Evolutionary conservation across 2,888 invertebrate species (phyloP).

Genomic region (Catocala sponsa): DNA sequence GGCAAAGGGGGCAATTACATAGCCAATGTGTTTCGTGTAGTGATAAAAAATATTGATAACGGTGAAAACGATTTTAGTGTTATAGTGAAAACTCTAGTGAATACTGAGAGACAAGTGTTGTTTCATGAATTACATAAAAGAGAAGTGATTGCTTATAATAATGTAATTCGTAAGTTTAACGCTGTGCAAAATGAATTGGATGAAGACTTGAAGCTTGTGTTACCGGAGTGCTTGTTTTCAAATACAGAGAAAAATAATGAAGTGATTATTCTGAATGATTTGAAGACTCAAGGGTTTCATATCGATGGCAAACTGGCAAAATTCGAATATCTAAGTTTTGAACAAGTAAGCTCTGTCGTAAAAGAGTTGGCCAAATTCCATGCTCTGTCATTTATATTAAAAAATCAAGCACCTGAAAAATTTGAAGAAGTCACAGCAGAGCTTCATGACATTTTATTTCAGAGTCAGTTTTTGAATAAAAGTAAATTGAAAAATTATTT

Average conservation of each 20-base stretch:
- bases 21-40: slow-evolving; percentile 76
- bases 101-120: slow-evolving; percentile 72
- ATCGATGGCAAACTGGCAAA: slow-evolving; percentile 61
- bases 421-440: slow-evolving; percentile 56
- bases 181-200: slow-evolving; percentile 61
- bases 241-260: slow-evolving; percentile 66
- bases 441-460: slow-evolving; percentile 71
- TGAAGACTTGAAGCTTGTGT: slow-evolving; percentile 54
- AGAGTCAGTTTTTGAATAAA: slow-evolving; percentile 71
- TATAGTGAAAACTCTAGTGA: slow-evolving; percentile 78
- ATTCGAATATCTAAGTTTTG: slow-evolving; percentile 61
- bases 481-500: slow-evolving; percentile 73
- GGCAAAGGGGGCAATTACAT: slow-evolving; percentile 74
- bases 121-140: slow-evolving; percentile 75
- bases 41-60: slow-evolving; percentile 62
- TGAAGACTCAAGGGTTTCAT: slow-evolving; percentile 64
- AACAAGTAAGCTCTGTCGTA: slow-evolving; percentile 62
- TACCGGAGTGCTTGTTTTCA: slow-evolving; percentile 69
- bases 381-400: slow-evolving; percentile 70
- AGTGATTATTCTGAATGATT: slow-evolving; percentile 76
- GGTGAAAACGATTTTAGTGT: slow-evolving; percentile 60
- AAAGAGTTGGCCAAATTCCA: slow-evolving; percentile 77
- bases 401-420: slow-evolving; percentile 53
- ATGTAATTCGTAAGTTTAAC: slow-evolving; percentile 65
- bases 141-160: slow-evolving; percentile 71